Percentiles rank a stretch among this genome's conserved stretches.
phyloP scores from a whole-genome alignment of 2,888 invertebrate genomes.

The Trachelus tabidus region DNA sequence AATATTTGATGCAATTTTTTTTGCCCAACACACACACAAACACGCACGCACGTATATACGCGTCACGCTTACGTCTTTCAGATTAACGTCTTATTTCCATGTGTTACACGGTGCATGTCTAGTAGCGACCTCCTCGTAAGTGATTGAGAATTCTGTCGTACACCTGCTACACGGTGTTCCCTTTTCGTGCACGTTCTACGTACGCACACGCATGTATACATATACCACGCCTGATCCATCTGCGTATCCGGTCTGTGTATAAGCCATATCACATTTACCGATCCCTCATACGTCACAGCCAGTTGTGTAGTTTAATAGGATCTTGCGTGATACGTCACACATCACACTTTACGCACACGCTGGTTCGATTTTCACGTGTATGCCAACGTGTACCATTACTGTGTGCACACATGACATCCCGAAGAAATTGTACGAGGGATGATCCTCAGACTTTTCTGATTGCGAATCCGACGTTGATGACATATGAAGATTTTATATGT shows the following conservation, averaged over 20 bases:
- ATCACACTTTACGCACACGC: background rate
- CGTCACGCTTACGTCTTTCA: background rate
- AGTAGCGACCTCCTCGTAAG: background rate
- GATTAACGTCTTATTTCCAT: background rate
- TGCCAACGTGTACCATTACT: background rate
- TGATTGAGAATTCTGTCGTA: conserved; percentile 2
- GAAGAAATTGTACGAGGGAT: background rate
- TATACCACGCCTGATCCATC: background rate
- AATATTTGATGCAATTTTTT: conserved; percentile 55
- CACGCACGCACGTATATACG: background rate
- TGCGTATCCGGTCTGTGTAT: background rate
- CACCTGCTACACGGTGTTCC: conserved; percentile 7
- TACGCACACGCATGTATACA: background rate
- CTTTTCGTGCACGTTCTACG: background rate
- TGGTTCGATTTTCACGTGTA: background rate
- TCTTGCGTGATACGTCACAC: background rate
- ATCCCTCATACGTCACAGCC: background rate
- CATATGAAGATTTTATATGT: background rate
- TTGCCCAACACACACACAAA: conserved; percentile 17
- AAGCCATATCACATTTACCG: background rate
- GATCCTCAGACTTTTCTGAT: background rate
- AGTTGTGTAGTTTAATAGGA: background rate
- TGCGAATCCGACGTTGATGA: background rate
- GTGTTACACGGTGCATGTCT: background rate
- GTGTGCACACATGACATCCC: background rate